Conservation (phyloP, 1,140 invertebrate species). For the Cydia pomonella region DNA sequence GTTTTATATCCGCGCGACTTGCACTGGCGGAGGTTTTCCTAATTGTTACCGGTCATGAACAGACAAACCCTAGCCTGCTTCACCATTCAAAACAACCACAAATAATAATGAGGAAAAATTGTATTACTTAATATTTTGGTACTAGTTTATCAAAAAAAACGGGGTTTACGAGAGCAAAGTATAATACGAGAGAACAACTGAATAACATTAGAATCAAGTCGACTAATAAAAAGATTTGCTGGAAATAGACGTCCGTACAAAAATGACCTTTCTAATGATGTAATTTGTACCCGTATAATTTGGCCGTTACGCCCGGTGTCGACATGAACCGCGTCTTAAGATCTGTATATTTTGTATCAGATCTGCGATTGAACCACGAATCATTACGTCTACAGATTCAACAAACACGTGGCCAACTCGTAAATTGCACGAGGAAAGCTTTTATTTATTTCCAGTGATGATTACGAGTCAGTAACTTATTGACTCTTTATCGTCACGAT, state of each 20-base stretch:
- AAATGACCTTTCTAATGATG: conserved; percentile 54
- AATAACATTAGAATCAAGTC: conserved; percentile 31
- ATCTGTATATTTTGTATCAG: conserved; percentile 31
- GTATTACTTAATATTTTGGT: background rate
- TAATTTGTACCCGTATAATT: conserved; percentile 64
- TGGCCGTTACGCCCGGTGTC: conserved; percentile 49
- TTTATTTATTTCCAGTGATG: conserved; percentile 36
- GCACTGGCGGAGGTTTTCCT: conserved; percentile 68
- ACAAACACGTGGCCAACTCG: conserved; percentile 33
- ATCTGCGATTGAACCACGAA: conserved; percentile 14
- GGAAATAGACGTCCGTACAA: conserved; percentile 46
- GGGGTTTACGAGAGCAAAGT: background rate
- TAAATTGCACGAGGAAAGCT: conserved; percentile 38
- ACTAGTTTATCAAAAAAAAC: background rate
- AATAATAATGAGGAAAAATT: conserved; percentile 41
- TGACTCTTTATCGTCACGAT: conserved; percentile 66
- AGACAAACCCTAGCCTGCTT: conserved; percentile 46
- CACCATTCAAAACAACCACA: conserved; percentile 49
- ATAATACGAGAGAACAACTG: background rate
- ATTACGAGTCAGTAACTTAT: conserved; percentile 55
- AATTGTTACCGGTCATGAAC: conserved; percentile 76
- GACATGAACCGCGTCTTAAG: conserved; percentile 40
- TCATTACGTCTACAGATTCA: background rate
- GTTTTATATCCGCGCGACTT: conserved; percentile 78
- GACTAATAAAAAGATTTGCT: conserved; percentile 36